Base-by-base conservation (phyloP, 2,888 invertebrate species). In the Scaptomyza caliginosa region DNA sequence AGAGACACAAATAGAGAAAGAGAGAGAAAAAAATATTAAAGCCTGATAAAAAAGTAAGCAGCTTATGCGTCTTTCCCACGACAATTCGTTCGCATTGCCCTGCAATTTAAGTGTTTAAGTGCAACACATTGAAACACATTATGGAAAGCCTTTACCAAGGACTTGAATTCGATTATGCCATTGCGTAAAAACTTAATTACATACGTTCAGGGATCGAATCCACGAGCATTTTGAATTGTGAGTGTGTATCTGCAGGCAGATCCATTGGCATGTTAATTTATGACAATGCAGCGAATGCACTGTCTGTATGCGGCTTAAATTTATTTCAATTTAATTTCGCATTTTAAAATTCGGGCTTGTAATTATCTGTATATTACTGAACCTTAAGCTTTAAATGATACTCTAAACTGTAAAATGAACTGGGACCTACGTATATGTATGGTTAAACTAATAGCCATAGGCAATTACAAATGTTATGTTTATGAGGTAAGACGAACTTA, bases 191-290 rank as follows among this genome's bases (percentile, higher is more conserved):
- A 80, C 74, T 74, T 74, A 80, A 82, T 77, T 80, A 87, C 62
- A 67, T 38, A 38, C 62, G 36, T 24, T 54, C 56, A 38, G 21
- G 63, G 19, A 49, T 50, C 49, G 63, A 19, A 56, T 38, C 30
- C 36, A 30, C 5, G 38, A 39, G 51, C 39, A 39, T 13, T 39
- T 13, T 23, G 36, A 34, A 65, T 45, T 50, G 70, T 55, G 65
- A n/a, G n/a, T 58, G 58, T 42, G 73, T 8, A 16, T 58, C 66
- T 64, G 56, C 50, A 51, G 59, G 26, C 59, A 59, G 39, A 59
- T 56, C 40, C 74, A 57, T 64, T 73, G 59, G 64, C 72, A 78
- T 72, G 73, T 77, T 86, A 88, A 89, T 88, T 85, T 87, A 85
- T 89, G 78, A 70, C 80, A 78, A 72, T 63, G 72, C 46, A 48